Evolutionary conservation across 2,113 vertebrate species (phyloP).

Genomic region (Gadus macrocephalus): DNA sequence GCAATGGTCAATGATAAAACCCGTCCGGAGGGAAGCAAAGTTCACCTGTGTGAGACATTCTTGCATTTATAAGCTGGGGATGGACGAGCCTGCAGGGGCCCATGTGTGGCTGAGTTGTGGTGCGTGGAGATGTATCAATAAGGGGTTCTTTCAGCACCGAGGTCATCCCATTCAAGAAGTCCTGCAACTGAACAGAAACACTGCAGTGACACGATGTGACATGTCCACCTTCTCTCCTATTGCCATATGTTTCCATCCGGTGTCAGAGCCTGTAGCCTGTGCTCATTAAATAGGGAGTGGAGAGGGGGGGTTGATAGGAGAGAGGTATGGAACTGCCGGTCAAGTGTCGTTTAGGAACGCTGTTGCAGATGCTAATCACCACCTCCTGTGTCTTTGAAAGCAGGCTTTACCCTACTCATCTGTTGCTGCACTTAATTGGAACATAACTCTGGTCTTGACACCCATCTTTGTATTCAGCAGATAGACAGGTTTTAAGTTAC

Average conservation of each 20-base stretch:
- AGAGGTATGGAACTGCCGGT: conserved; percentile 41
- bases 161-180: conserved; percentile 2
- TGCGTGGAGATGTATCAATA: neutral
- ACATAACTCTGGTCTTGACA: conserved; percentile 32
- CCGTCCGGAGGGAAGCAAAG: conserved; percentile 61
- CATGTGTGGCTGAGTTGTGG: conserved; percentile 3
- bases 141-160: conserved; percentile 27
- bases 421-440: conserved; percentile 48
- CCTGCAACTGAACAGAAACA: neutral
- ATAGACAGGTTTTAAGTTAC: neutral
- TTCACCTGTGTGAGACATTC: conserved; percentile 45
- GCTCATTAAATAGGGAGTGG: conserved; percentile 11
- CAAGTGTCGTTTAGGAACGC: conserved; percentile 46
- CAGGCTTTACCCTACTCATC: conserved; percentile 24
- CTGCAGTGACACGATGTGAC: neutral
- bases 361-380: conserved; percentile 42
- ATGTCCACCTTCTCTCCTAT: neutral
- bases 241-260: neutral
- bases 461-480: conserved; percentile 30
- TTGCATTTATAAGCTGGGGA: conserved; percentile 16
- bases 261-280: conserved; percentile 33
- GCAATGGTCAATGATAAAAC: conserved; percentile 67
- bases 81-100: neutral
- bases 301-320: conserved; percentile 31
- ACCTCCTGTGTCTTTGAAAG: neutral